Evolutionary conservation across 2,797 vertebrate species (phyloP), one percentile per base, ranked within the genome.

Genomic region (Capromys pilorides): DNA sequence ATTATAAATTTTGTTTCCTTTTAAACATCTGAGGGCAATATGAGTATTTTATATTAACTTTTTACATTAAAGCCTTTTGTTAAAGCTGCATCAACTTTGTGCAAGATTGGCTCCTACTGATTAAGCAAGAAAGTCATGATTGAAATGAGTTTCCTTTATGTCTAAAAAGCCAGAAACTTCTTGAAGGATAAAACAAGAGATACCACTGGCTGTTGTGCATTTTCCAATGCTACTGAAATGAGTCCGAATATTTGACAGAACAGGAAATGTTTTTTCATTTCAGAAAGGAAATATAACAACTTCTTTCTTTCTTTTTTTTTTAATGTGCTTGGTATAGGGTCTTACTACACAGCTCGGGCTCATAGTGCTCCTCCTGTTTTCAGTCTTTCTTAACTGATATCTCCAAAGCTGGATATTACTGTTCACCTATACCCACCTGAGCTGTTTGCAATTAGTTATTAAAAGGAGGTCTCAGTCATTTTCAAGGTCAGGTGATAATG

Each of bases 171-270:
- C 45, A 86, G 22, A 86, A 86, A 75, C 13, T 92, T 10, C 85
- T 93, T 73, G 62, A 93, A 93, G 78, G 41, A 45, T 83, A 90
- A 84, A 96, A 91, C 49, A 87, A 94, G 87, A 90, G 81, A 79
- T 83, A 66, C 24, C 49, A 39, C 31, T 95, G 61, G 88, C 62
- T 81, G 19, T 67, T 93, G 69, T 95, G 62, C 92, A 81, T 79
- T 86, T 86, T 88, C 31, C 26, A 64, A 3, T 94, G n/a, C 45
- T 86, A 67, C 16, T 86, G 45, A 97, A 91, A 89, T 61, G 61
- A 92, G 21, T 28, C 22, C 77, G 92, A 83, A 90, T 57, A 13
- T 93, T 86, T 84, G 8, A 75, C 1, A 69, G 28, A 90, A 45
- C 10, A 95, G 24, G 2, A 54, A 66, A 33, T 78, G 10, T 11